Conservation (phyloP, 1,140 invertebrate genomes). For the Cydia amplana region DNA sequence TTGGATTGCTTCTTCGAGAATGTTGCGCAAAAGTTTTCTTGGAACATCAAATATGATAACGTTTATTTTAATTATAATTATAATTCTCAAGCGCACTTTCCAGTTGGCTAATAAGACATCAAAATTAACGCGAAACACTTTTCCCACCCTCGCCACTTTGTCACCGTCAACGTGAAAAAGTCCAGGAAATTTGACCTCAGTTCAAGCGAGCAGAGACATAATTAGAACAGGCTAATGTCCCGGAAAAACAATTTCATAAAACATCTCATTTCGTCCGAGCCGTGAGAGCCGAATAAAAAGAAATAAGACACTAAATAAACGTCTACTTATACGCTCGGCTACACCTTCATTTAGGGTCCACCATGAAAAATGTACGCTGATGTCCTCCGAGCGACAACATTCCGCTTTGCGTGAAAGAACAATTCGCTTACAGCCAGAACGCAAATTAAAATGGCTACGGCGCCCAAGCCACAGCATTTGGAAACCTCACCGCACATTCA, state of each 20-base stretch:
- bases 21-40: too few species aligned
- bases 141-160: constrained; percentile 51
- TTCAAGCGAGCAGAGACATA: constrained; percentile 61
- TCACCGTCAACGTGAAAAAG: constrained; percentile 70
- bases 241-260: constrained; percentile 79
- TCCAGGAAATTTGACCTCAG: constrained; percentile 65
- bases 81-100: constrained; percentile 30
- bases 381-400: constrained; percentile 53
- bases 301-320: constrained; percentile 76
- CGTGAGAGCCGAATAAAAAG: constrained; percentile 65
- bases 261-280: constrained; percentile 65
- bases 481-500: constrained; percentile 41
- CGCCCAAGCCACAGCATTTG: constrained; percentile 50
- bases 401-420: constrained; percentile 65
- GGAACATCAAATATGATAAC: too few species aligned
- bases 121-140: constrained; percentile 47
- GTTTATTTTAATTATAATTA: neutral
- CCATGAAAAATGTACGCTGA: constrained; percentile 53
- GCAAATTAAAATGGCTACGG: constrained; percentile 59
- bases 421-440: constrained; percentile 58
- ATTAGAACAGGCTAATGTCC: constrained; percentile 75
- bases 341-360: constrained; percentile 54
- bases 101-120: constrained; percentile 45
- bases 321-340: constrained; percentile 68
- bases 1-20: too few species aligned